These are phyloP conservation scores for Andrena bicolor DNA, from an alignment of 2,888 invertebrate species.

Conservation along the genomic window DNA sequence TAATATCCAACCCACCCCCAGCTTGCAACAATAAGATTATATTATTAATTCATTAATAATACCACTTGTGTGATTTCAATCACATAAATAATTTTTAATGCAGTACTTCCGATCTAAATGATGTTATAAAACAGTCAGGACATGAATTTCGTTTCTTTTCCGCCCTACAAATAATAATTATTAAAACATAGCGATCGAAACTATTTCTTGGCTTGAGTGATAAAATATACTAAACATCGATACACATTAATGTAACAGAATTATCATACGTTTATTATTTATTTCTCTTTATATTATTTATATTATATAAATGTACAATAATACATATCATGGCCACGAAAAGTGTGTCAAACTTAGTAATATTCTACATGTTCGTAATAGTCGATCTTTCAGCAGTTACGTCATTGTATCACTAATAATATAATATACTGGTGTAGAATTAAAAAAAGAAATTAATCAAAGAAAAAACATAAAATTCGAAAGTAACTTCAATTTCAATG, in stretches of 20 bases:
- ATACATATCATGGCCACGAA: slow-evolving; percentile 72
- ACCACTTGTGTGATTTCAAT: no score
- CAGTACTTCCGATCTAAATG: no score
- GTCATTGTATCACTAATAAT: slow-evolving; percentile 29
- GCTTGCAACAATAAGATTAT: no score
- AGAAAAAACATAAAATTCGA: slow-evolving; percentile 4
- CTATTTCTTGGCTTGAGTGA: not conserved
- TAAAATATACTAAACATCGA: not conserved
- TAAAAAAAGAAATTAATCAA: slow-evolving; percentile 14
- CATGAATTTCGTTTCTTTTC: no score
- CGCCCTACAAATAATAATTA: no score
- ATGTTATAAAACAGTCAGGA: no score
- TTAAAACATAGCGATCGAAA: not conserved
- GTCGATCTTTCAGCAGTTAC: slow-evolving; percentile 30
- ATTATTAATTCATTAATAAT: no score
- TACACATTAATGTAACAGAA: slow-evolving; percentile 12
- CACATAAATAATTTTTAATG: no score
- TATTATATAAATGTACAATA: slow-evolving; percentile 73
- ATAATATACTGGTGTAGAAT: slow-evolving; percentile 18
- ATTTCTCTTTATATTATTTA: slow-evolving; percentile 68
- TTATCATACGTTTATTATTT: slow-evolving; percentile 42
- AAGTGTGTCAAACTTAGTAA: slow-evolving; percentile 33
- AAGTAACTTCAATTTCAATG: slow-evolving; percentile 32
- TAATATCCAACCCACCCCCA: no score
- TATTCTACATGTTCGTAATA: slow-evolving; percentile 34